Evolutionary conservation across 2,113 vertebrate genomes (phyloP).

Genomic region (Chascanopsetta lugubris): DNA sequence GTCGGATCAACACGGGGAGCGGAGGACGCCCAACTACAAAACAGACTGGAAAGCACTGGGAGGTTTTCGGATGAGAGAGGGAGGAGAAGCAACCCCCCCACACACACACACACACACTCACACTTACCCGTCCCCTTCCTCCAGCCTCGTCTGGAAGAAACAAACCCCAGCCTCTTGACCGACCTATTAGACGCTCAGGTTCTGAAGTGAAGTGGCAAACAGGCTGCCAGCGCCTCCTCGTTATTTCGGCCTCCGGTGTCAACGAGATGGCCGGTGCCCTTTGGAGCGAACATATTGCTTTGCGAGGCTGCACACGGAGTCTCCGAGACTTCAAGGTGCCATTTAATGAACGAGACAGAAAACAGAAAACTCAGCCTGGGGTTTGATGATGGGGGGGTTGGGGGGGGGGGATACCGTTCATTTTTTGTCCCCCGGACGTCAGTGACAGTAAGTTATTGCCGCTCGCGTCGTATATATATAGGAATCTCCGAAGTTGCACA

Average conservation of each 20-base stretch:
- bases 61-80: conserved; percentile 35
- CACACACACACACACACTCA: no score
- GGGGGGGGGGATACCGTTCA: neutral
- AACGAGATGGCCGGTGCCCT: conserved; percentile 51
- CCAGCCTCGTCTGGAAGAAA: conserved; percentile 40
- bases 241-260: conserved; percentile 65
- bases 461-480: neutral
- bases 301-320: conserved; percentile 63
- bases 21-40: conserved; percentile 39
- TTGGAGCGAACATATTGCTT: conserved; percentile 48
- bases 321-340: conserved; percentile 41
- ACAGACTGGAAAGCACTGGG: conserved; percentile 71
- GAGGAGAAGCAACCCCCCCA: conserved; percentile 31
- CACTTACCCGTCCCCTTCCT: conserved; percentile 11
- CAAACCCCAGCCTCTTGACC: conserved; percentile 37
- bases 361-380: conserved; percentile 32
- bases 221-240: conserved; percentile 47
- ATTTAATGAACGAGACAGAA: conserved; percentile 42
- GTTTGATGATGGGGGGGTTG: conserved; percentile 12
- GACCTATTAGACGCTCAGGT: conserved; percentile 54
- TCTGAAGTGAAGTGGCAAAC: conserved; percentile 68
- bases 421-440: neutral
- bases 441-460: neutral
- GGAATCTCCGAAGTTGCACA: conserved; percentile 6
- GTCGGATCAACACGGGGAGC: conserved; percentile 63